These are phyloP conservation scores for Catostylus mosaicus DNA, from an alignment of 30 jellyfish, hydroid and myxozoan species.

Conservation along the genomic window DNA sequence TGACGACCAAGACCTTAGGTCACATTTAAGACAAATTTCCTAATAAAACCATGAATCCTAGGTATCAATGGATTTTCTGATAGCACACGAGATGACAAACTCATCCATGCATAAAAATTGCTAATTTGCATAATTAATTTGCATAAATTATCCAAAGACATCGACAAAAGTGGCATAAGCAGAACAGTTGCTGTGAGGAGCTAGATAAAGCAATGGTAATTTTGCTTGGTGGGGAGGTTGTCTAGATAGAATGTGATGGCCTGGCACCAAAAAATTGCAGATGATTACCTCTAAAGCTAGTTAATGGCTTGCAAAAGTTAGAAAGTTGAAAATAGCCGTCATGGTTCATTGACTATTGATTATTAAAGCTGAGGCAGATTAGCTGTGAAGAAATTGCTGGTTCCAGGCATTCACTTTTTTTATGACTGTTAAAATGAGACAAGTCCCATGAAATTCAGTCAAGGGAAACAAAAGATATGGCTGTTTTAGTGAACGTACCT, in stretches of 20 bases:
- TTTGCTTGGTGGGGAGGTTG: not conserved
- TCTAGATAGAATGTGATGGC: slow-evolving; percentile 1
- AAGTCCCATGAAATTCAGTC: not conserved
- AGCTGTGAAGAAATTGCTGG: not conserved
- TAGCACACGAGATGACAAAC: not conserved
- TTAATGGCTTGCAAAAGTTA: not conserved
- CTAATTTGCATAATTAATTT: slow-evolving; percentile 1
- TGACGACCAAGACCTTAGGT: not conserved
- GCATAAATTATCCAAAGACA: not conserved
- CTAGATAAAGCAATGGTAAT: not conserved
- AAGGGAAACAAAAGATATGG: not conserved
- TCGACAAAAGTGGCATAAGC: not conserved
- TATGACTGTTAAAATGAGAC: not conserved
- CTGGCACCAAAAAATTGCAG: not conserved
- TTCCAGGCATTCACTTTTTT: not conserved
- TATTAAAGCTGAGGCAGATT: not conserved
- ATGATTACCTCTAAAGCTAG: not conserved
- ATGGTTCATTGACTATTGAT: not conserved
- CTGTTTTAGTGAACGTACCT: not conserved
- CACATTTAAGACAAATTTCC: not conserved
- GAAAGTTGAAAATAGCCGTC: not conserved
- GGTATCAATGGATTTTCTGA: not conserved
- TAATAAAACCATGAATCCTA: not conserved
- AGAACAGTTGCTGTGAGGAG: slow-evolving; percentile 11
- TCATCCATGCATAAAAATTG: not conserved